Evolutionary conservation across 2,797 vertebrate species (phyloP), one percentile per base, ranked within the genome.

Genomic region (Poecile montanus): DNA sequence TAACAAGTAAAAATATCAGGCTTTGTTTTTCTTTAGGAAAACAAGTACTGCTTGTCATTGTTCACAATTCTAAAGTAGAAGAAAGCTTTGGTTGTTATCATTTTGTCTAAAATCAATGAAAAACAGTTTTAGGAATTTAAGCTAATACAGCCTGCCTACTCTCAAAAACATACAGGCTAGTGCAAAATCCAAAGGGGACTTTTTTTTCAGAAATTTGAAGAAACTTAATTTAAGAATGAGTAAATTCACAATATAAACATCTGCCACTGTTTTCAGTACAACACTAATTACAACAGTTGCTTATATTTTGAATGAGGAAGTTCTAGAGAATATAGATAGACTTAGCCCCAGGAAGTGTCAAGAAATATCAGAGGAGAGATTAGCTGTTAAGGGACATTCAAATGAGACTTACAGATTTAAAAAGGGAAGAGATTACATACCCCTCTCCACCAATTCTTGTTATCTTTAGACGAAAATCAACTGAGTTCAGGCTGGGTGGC

Each of bases 391-490:
- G 62, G 82, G 68, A 86, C 54, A 89, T 72, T 88, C 84, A 95
- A 54, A 53, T 0, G 2, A 71, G 54, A 13, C 29, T 48, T 91
- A 82, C 8, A 88, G 7, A 74, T 94, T 90, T 79, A 80, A 89
- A 96, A 93, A 77, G 65, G 71, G 86, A 95, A 96, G 81, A 89
- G 73, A 91, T 73, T 95, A 98, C 99, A 98, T 98, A 99, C 99
- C 99, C 99, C 98, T 99, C 99, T 97, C 99, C 99, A 96, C 99
- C 99, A 91, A 99, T 98, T 98, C 98, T 99, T 96, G 99, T 98
- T 98, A 99, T 99, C 98, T 99, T 99, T 86, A 99, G 98, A 89
- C 99, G 99, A 97, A 99, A 99, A 98, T 99, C 99, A 93, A 99
- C 99, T 13, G 99, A 99, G 98, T 99, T 99, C 96, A 98, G 98